Evolutionary conservation across 2,113 vertebrate genomes (phyloP).

Genomic region (Mustela lutreola): DNA sequence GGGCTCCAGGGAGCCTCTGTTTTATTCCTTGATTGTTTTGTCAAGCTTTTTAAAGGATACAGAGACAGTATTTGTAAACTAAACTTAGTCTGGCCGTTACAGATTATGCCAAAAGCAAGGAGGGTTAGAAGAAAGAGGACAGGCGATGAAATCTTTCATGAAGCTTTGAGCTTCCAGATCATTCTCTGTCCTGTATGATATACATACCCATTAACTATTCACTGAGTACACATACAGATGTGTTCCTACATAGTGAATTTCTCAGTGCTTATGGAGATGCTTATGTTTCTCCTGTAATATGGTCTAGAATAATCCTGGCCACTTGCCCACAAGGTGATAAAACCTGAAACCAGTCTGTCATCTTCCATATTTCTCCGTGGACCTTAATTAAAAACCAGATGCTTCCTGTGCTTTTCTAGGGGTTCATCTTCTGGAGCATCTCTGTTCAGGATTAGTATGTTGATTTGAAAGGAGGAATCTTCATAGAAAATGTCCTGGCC

Average conservation of each 20-base stretch:
- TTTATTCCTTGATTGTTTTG: neutral
- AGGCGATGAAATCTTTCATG: neutral
- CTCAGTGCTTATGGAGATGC: neutral
- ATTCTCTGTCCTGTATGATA: neutral
- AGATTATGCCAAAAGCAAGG: neutral
- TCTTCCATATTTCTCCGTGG: neutral
- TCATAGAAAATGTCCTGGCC: neutral
- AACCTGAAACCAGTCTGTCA: neutral
- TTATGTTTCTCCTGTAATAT: neutral
- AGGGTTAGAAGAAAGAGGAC: neutral
- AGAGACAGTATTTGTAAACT: neutral
- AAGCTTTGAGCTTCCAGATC: neutral
- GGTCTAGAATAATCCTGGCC: neutral
- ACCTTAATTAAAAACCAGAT: neutral
- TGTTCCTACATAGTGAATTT: neutral
- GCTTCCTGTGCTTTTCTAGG: neutral
- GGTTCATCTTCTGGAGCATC: neutral
- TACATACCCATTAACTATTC: neutral
- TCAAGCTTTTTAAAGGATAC: neutral
- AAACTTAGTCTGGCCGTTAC: neutral
- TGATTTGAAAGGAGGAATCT: neutral
- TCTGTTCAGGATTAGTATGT: neutral
- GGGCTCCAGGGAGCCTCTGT: neutral
- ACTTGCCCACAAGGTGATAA: neutral
- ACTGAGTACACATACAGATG: neutral